Percentiles rank a stretch among this genome's conserved stretches.
Conservation (phyloP, 2,113 vertebrate genomes). For the Sinocyclocheilus rhinocerous region DNA sequence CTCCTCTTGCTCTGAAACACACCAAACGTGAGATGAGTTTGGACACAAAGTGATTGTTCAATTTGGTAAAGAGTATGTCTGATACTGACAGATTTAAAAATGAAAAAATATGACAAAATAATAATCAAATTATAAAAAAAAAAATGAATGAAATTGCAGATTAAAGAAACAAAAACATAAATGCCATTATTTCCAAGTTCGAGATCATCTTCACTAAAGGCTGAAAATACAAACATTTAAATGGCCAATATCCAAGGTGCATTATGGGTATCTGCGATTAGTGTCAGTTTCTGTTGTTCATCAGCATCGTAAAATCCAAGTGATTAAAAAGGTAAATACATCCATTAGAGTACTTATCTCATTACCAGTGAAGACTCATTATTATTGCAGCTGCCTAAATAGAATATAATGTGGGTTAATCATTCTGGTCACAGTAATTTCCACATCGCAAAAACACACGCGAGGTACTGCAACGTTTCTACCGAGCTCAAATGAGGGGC, state of each 20-base stretch:
- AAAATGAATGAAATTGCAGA: background rate
- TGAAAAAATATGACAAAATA: too few species aligned
- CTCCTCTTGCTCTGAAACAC: slow-evolving; percentile 90
- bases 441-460: slow-evolving; percentile 28
- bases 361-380: slow-evolving; percentile 57
- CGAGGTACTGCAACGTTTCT: background rate
- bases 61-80: too few species aligned
- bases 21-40: background rate
- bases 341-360: slow-evolving; percentile 58
- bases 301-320: slow-evolving; percentile 50
- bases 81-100: too few species aligned
- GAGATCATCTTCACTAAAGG: background rate
- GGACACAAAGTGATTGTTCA: slow-evolving; percentile 75
- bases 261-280: slow-evolving; percentile 40
- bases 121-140: slow-evolving; percentile 54
- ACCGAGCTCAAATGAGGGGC: slow-evolving; percentile 35
- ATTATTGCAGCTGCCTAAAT: slow-evolving; percentile 55
- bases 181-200: background rate
- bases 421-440: slow-evolving; percentile 58
- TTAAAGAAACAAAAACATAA: background rate
- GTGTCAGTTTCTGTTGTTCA: slow-evolving; percentile 47
- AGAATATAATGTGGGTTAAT: slow-evolving; percentile 62
- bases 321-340: slow-evolving; percentile 60
- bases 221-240: slow-evolving; percentile 18
- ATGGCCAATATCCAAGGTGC: slow-evolving; percentile 30